Conservation (phyloP, 1,140 invertebrate species). For the Ceratosolen fusciceps region DNA sequence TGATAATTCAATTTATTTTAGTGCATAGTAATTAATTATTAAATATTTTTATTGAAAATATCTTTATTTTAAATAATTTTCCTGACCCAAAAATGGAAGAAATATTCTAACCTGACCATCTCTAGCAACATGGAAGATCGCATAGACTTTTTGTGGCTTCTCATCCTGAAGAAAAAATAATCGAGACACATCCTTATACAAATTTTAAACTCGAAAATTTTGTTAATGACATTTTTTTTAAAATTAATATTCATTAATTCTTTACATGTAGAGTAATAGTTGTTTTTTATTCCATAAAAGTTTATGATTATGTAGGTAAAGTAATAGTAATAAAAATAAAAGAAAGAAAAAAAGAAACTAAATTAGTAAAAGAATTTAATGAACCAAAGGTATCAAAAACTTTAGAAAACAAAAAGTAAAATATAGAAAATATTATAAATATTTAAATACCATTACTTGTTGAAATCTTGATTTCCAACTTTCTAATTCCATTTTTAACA, state of each 20-base stretch:
- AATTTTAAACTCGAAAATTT: constrained; percentile 2
- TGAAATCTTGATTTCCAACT: constrained; percentile 79
- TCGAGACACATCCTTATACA: constrained; percentile 46
- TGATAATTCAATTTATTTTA: not conserved
- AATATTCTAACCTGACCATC: constrained; percentile 76
- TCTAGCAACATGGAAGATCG: constrained; percentile 78
- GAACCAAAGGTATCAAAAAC: constrained; percentile 33
- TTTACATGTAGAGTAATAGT: constrained; percentile 13
- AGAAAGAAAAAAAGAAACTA: constrained; percentile 7
- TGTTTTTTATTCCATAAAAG: constrained; percentile 27
- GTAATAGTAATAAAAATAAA: constrained; percentile 10
- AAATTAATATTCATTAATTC: not conserved
- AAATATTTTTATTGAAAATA: no score
- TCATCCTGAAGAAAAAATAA: constrained; percentile 76
- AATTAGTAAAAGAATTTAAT: constrained; percentile 8
- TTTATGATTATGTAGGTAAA: not conserved
- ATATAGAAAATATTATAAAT: not conserved
- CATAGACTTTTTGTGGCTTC: constrained; percentile 76
- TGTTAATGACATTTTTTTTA: not conserved
- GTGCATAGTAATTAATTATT: no score
- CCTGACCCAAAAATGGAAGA: constrained; percentile 33
- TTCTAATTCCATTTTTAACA: constrained; percentile 81
- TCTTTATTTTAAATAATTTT: not conserved
- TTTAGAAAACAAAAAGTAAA: constrained; percentile 24
- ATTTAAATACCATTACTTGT: constrained; percentile 68